These are phyloP conservation scores for Seriola quinqueradiata DNA, from an alignment of 2,113 vertebrate species.

Conservation along the genomic window DNA sequence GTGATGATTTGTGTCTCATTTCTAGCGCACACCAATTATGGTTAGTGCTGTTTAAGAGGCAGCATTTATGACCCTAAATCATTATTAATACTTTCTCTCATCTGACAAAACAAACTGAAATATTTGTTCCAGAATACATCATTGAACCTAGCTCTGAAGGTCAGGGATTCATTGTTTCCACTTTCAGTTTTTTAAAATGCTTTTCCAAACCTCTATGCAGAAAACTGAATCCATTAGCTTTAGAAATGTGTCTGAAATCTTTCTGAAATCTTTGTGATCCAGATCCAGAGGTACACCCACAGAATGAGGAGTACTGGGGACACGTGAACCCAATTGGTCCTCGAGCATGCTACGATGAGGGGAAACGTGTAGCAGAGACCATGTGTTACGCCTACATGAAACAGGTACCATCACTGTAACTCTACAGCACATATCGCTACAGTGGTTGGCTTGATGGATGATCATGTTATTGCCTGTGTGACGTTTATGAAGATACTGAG, in stretches of 20 bases:
- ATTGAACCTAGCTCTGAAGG: neutral
- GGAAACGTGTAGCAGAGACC: slow-evolving; percentile 96
- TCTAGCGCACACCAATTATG: neutral
- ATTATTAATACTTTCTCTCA: accelerated
- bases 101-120: neutral
- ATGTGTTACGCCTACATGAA: slow-evolving; percentile 99
- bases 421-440: neutral
- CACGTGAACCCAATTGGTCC: slow-evolving; percentile 98
- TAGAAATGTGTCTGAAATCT: neutral
- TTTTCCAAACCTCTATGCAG: neutral
- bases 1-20: neutral
- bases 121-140: neutral
- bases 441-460: neutral
- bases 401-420: slow-evolving; percentile 86
- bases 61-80: neutral
- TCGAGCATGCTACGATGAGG: slow-evolving; percentile 98
- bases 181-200: neutral
- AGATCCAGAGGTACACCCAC: slow-evolving; percentile 99
- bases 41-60: neutral
- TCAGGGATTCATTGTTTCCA: neutral
- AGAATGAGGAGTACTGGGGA: slow-evolving; percentile 98
- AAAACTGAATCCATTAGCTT: neutral
- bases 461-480: neutral
- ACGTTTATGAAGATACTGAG: neutral
- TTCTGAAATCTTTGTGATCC: slow-evolving; percentile 4